Conservation (phyloP, 2,797 vertebrate genomes). For the Tadarida brasiliensis region DNA sequence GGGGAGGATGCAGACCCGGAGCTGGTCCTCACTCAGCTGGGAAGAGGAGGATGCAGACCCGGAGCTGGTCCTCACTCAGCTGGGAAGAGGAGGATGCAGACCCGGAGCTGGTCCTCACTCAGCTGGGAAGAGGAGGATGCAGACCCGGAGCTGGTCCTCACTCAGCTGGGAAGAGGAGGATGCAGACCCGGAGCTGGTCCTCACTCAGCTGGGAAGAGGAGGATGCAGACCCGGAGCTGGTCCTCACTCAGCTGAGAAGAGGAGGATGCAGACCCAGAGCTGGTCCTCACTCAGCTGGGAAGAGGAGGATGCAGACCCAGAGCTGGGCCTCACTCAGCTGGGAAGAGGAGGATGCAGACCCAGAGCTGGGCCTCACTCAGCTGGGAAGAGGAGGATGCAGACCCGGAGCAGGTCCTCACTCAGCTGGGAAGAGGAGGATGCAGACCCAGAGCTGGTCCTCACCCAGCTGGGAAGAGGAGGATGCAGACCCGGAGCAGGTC, state of each 20-base stretch:
- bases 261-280: rapidly evolving
- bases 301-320: rapidly evolving
- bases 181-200: neutral
- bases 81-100: rapidly evolving
- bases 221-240: rapidly evolving
- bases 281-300: rapidly evolving
- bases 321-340: neutral
- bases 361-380: neutral
- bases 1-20: too few relatives aligned
- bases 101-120: neutral
- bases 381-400: rapidly evolving
- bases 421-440: rapidly evolving
- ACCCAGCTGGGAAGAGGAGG: rapidly evolving
- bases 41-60: rapidly evolving
- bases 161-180: rapidly evolving
- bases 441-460: neutral
- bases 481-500: neutral
- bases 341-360: rapidly evolving
- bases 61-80: rapidly evolving
- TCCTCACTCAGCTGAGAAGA: rapidly evolving
- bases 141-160: neutral
- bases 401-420: rapidly evolving
- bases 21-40: rapidly evolving
- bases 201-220: rapidly evolving
- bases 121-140: rapidly evolving